phyloP scores from a whole-genome alignment of 2,888 invertebrate genomes.

The Pecten maximus region DNA sequence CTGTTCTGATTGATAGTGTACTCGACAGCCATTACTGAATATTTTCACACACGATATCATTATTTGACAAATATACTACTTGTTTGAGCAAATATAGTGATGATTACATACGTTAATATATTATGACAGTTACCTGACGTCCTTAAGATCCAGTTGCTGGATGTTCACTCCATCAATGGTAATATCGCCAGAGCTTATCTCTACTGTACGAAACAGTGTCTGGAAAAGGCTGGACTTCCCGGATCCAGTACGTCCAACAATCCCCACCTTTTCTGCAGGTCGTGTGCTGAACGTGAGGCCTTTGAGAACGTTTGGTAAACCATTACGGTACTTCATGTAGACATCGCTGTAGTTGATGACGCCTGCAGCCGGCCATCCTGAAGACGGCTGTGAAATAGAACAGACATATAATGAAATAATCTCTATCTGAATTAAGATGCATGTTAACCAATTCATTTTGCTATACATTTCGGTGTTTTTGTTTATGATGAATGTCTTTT shows the following conservation, averaged over 20 bases:
- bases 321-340: conserved; percentile 85
- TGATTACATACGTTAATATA: no score
- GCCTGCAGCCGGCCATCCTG: conserved; percentile 86
- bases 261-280: conserved; percentile 90
- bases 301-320: conserved; percentile 85
- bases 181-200: conserved; percentile 88
- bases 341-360: conserved; percentile 91
- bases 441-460: no score
- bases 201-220: conserved; percentile 90
- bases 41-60: no score
- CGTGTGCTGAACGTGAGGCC: conserved; percentile 90
- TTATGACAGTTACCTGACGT: conserved; percentile 86
- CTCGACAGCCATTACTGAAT: no score
- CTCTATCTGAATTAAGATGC: no score
- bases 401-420: not conserved
- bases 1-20: no score
- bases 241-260: conserved; percentile 96
- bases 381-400: conserved; percentile 78
- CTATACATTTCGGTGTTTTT: not conserved
- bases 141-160: conserved; percentile 87
- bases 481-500: not conserved
- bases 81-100: no score
- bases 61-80: no score
- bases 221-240: conserved; percentile 95
- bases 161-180: conserved; percentile 92